Base-by-base conservation (phyloP, 2,797 vertebrate genomes). In the Microtus californicus region DNA sequence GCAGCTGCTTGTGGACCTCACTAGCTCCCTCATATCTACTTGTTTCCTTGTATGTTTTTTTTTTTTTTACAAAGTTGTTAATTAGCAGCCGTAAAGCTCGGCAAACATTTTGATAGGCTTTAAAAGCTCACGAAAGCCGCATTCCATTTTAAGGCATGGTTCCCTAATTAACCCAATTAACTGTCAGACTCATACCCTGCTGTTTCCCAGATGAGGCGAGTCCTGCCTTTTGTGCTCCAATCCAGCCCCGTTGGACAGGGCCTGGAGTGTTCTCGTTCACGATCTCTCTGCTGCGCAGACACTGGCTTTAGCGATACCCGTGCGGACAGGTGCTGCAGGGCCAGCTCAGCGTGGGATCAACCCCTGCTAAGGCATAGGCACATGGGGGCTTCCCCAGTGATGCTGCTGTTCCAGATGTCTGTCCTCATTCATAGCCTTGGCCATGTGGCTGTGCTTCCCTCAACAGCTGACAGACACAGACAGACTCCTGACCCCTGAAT, bases 51-150 rank as follows among this genome's bases (percentile, higher is more conserved):
- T 93, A 1, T 97, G 85, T 98, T 8, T 48, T 48, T 48, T n/a
- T n/a, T 48, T 98, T 56, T 56, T 98, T 97, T 96, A 97, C 81
- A 97, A 91, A 90, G 89, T 96, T 95, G 97, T 97, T 98, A 98
- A 98, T 98, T 98, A 98, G 83, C 93, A 96, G 93, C 93, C 93
- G 78, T 96, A 92, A 98, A 98, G 93, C 97, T 98, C 87, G 0
- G 95, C 97, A 98, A 98, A 98, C 97, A 98, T 98, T 98, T 97
- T 97, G 98, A 97, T 90, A 97, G 96, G 2, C 87, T 97, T 98
- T 97, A 98, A 98, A 98, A 74, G 97, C 97, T 97, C 97, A 92
- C 97, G 97, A 97, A 98, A 98, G 94, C 88, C 95, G 88, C 96
- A 97, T 74, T 97, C 94, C 86, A 93, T 95, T 77, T 98, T 96